These are phyloP conservation scores for Zaprionus bogoriensis DNA, from an alignment of 2,888 invertebrate species.

Conservation along the genomic window DNA sequence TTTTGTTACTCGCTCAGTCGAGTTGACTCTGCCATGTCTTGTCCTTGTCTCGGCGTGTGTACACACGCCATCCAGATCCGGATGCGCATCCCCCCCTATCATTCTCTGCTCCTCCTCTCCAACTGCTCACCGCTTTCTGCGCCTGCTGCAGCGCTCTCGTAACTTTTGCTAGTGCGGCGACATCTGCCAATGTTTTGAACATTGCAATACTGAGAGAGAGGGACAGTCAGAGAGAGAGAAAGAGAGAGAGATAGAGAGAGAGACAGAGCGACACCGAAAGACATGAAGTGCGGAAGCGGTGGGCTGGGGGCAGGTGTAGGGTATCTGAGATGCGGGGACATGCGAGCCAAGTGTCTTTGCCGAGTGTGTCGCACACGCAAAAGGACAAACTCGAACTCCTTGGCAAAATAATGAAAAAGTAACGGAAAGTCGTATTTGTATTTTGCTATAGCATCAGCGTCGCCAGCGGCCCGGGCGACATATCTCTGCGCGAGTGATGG, in stretches of 20 bases:
- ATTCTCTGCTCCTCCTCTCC: not conserved
- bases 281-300: not conserved
- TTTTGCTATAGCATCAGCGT: conserved; percentile 57
- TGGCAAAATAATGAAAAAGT: conserved; percentile 77
- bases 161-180: conserved; percentile 74
- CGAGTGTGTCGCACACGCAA: conserved; percentile 58
- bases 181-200: conserved; percentile 76
- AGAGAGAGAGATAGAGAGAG: conserved; percentile 36
- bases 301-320: not conserved
- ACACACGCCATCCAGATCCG: conserved; percentile 52
- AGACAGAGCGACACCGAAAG: not conserved
- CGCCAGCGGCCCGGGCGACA: not conserved
- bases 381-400: conserved; percentile 78
- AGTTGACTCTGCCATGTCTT: conserved; percentile 65
- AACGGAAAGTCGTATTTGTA: conserved; percentile 77
- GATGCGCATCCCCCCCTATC: conserved; percentile 27
- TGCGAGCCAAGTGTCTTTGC: conserved; percentile 53
- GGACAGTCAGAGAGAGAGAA: not conserved
- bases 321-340: conserved; percentile 26
- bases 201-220: conserved; percentile 58
- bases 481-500: not conserved
- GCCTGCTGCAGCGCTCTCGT: conserved; percentile 24
- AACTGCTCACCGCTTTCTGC: not conserved
- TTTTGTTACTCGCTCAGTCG: conserved; percentile 37
- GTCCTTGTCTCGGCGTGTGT: conserved; percentile 67